Conservation (phyloP, 2,113 vertebrate species). For the Chaenocephalus aceratus region DNA sequence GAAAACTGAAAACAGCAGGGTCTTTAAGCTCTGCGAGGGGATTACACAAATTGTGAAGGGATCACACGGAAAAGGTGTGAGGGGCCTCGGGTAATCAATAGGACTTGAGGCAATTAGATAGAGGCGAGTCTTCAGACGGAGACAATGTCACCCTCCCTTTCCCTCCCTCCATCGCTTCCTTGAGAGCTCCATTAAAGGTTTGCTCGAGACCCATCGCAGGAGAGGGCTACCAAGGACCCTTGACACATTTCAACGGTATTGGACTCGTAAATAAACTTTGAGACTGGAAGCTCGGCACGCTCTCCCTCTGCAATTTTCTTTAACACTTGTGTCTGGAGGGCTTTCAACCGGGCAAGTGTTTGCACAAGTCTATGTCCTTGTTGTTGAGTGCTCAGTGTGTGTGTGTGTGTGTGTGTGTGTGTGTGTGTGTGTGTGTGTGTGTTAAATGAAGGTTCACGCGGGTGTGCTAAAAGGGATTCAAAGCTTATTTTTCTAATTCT, state of each 20-base stretch:
- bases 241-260: constrained; percentile 40
- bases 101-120: constrained; percentile 69
- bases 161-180: constrained; percentile 9
- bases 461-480: not conserved
- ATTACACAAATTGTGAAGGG: constrained; percentile 61
- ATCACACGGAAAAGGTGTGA: constrained; percentile 61
- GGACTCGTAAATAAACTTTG: constrained; percentile 61
- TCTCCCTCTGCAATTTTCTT: constrained; percentile 38
- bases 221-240: constrained; percentile 45
- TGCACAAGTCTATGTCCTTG: constrained; percentile 20
- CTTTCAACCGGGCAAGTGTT: constrained; percentile 11
- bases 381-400: not conserved
- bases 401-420: not conserved
- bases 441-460: constrained; percentile 6
- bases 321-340: constrained; percentile 14
- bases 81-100: constrained; percentile 68
- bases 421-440: too few relatives aligned
- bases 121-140: constrained; percentile 59
- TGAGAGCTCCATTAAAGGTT: constrained; percentile 53
- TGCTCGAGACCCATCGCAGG: constrained; percentile 34
- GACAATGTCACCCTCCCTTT: constrained; percentile 54
- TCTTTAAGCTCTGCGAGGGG: constrained; percentile 49
- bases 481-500: constrained; percentile 7
- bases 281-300: constrained; percentile 9
- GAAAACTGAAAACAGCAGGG: constrained; percentile 43